Percentiles rank a stretch among this genome's conserved stretches.
Conservation (phyloP, 2,888 invertebrate genomes). For the Lycocerus yunnanus region DNA sequence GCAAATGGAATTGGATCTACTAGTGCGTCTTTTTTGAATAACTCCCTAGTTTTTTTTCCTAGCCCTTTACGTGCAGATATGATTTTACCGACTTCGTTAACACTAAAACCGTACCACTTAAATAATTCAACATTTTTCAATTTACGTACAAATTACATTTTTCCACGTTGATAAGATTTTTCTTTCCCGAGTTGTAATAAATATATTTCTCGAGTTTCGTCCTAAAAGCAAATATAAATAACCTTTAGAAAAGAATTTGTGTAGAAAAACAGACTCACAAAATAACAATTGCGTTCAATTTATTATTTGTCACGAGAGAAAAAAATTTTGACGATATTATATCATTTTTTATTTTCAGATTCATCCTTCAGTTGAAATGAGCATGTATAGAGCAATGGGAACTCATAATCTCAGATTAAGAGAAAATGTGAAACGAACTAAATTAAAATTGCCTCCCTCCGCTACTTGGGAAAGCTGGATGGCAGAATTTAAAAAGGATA, state of each 20-base stretch:
- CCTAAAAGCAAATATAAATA: conserved; percentile 1
- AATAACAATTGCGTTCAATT: conserved; percentile 21
- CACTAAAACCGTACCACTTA: background rate
- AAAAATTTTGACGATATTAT: background rate
- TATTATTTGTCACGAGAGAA: conserved; percentile 16
- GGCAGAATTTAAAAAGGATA: conserved; percentile 38
- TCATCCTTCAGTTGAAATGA: conserved; percentile 38
- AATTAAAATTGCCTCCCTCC: conserved; percentile 37
- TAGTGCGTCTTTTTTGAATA: conserved; percentile 14
- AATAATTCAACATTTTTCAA: background rate
- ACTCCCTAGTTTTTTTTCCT: conserved; percentile 10
- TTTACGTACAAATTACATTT: background rate
- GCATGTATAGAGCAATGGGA: conserved; percentile 39
- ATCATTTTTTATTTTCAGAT: conserved; percentile 40
- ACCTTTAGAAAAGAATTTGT: background rate
- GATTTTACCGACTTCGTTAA: background rate
- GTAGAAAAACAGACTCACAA: conserved; percentile 3
- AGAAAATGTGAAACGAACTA: conserved; percentile 42
- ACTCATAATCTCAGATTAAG: conserved; percentile 45
- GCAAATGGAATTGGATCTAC: conserved; percentile 35
- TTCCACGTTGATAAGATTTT: background rate
- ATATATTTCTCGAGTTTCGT: background rate
- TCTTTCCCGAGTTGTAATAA: background rate
- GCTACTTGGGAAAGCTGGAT: conserved; percentile 40
- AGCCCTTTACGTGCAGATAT: background rate